Evolutionary conservation across 2,113 vertebrate species (phyloP), one percentile per base, ranked within the genome.

Genomic region (Zootoca vivipara): DNA sequence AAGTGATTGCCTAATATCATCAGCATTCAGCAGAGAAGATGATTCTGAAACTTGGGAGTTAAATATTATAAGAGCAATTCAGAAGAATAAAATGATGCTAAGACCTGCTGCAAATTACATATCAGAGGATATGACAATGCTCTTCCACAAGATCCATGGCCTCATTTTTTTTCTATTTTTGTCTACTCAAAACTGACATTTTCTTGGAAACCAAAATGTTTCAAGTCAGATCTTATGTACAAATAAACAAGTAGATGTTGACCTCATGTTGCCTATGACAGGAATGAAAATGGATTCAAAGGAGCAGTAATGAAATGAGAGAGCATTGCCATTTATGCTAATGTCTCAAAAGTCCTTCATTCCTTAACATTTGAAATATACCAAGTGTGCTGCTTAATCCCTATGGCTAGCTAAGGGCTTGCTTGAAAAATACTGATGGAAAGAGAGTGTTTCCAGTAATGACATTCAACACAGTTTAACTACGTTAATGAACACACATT

Each of bases 131-230:
- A 77, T 70, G 35, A 78, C 15, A 86, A 67, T 70, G 7, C 22
- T 33, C 78, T 82, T 90, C 40, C 42, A 70, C 89, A 78, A 26
- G 62, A 70, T 86, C 82, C 46, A 62, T 69, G 40, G 70, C 72
- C 42, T 70, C 78, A 42, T 33, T 69, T 77, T 85, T 85, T 78
- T 24, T 13, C 82, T 56, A 42, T 84, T 78, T 81, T 62, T 84
- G 64, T 75, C 58, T 82, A 58, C 22, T 56, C 33, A 81, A 65
- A 85, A n/a, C 35, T 80, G 38, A 46, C 12, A 75, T 89, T 89
- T 10, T 74, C 24, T 79, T 67, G 81, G 78, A 86, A 82, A 74
- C 0, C 22, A 30, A 67, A 87, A 62, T 87, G 46, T 46, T 30
- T 80, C 65, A 70, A 74, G 40, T 74, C 15, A 64, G n/a, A 67